These are phyloP conservation scores for Siniperca chuatsi DNA, from an alignment of 2,113 vertebrate genomes.

Conservation along the genomic window DNA sequence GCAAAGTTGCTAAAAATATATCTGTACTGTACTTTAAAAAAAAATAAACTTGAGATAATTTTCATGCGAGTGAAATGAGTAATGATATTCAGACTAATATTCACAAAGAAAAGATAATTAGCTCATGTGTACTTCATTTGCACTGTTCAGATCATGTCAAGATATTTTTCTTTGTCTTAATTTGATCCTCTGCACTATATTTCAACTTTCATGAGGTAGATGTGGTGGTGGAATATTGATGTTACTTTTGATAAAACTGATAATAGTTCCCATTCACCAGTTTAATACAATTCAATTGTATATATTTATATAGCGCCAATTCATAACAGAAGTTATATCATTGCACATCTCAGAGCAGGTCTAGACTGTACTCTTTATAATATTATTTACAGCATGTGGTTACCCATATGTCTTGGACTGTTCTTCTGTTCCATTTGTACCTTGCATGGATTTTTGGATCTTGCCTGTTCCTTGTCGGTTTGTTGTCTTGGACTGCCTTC, in stretches of 20 bases:
- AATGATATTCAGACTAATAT: background rate
- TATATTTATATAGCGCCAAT: too few species aligned
- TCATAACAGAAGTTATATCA: too few species aligned
- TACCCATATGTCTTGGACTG: too few species aligned
- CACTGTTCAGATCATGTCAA: background rate
- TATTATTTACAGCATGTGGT: too few species aligned
- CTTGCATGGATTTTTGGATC: too few species aligned
- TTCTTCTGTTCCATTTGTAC: too few species aligned
- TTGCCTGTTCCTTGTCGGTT: too few species aligned
- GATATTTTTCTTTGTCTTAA: conserved; percentile 5
- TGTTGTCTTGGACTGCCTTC: too few species aligned
- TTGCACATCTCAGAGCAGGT: too few species aligned
- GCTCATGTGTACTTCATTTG: background rate
- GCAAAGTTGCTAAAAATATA: background rate
- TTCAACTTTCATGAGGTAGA: background rate
- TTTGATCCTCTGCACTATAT: background rate
- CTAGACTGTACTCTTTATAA: too few species aligned
- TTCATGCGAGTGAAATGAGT: background rate
- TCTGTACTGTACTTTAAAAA: background rate
- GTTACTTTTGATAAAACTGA: background rate
- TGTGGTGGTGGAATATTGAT: background rate
- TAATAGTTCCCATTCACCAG: too few species aligned
- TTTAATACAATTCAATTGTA: too few species aligned
- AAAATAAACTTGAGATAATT: background rate
- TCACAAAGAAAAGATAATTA: background rate